Conservation (phyloP, 2,888 invertebrate species). For the Corbicula japonica region DNA sequence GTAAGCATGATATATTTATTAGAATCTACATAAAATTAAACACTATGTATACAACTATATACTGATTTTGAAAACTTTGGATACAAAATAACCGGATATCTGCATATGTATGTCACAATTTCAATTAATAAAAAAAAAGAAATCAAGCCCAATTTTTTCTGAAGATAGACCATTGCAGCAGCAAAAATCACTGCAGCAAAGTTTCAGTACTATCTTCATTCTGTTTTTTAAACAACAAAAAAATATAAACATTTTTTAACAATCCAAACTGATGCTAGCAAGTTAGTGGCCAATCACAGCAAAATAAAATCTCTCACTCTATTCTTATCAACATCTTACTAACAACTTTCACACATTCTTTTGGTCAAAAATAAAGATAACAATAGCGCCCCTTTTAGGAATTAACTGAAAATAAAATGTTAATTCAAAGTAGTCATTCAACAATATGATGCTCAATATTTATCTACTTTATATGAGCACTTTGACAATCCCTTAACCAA, state of each 20-base stretch:
- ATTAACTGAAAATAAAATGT: slow-evolving; percentile 3
- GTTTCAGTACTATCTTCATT: neutral
- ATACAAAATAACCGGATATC: slow-evolving; percentile 58
- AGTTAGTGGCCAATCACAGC: slow-evolving; percentile 58
- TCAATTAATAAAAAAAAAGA: slow-evolving; percentile 24
- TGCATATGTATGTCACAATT: slow-evolving; percentile 36
- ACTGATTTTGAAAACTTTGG: slow-evolving; percentile 52
- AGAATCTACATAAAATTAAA: slow-evolving; percentile 33
- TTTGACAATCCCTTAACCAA: too few species aligned
- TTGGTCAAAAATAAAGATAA: too few species aligned
- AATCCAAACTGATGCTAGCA: slow-evolving; percentile 39
- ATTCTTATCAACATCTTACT: too few species aligned
- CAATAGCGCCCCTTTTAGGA: too few species aligned
- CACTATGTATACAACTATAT: slow-evolving; percentile 31
- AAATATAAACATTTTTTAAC: slow-evolving; percentile 23
- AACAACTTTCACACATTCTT: slow-evolving; percentile 3
- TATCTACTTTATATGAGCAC: too few species aligned
- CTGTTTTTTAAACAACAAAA: slow-evolving; percentile 7
- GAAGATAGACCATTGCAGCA: slow-evolving; percentile 44
- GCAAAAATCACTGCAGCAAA: slow-evolving; percentile 64
- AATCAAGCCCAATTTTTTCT: slow-evolving; percentile 1
- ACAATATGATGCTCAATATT: slow-evolving; percentile 2
- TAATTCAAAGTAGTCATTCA: neutral
- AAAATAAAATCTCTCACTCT: slow-evolving; percentile 5
- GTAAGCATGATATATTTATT: slow-evolving; percentile 19